These are phyloP conservation scores for Percopsis omiscomaycus DNA, from an alignment of 2,797 vertebrate species.

Conservation along the genomic window DNA sequence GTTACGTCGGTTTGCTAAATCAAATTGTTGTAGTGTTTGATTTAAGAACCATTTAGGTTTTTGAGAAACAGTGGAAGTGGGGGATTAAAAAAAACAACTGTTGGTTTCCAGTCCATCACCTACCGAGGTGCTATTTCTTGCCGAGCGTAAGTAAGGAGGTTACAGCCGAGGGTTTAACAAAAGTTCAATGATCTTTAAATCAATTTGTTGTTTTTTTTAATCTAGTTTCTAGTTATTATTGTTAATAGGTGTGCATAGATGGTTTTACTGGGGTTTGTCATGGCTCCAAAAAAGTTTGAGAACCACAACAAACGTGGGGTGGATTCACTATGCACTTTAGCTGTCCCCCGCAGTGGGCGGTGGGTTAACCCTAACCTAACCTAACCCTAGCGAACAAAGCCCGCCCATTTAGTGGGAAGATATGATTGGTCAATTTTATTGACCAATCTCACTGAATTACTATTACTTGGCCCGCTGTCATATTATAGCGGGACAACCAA, in stretches of 20 bases:
- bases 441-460: no score
- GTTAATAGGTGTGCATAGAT: not conserved
- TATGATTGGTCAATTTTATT: no score
- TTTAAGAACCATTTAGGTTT: not conserved
- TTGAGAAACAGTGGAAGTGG: not conserved
- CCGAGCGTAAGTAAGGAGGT: no score
- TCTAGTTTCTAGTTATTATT: not conserved
- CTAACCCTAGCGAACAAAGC: not conserved
- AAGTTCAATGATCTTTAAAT: no score
- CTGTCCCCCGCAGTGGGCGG: not conserved
- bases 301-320: not conserved
- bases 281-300: not conserved
- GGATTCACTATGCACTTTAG: constrained; percentile 11
- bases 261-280: not conserved
- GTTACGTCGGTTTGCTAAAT: no score
- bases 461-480: no score
- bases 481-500: no score
- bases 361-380: no score
- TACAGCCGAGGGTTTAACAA: no score
- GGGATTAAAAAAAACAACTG: not conserved
- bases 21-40: no score
- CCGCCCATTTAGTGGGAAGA: not conserved
- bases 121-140: no score
- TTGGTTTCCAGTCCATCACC: no score
- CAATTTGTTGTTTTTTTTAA: not conserved